Conservation (phyloP, 1,140 invertebrate genomes). For the Coptotermes formosanus region DNA sequence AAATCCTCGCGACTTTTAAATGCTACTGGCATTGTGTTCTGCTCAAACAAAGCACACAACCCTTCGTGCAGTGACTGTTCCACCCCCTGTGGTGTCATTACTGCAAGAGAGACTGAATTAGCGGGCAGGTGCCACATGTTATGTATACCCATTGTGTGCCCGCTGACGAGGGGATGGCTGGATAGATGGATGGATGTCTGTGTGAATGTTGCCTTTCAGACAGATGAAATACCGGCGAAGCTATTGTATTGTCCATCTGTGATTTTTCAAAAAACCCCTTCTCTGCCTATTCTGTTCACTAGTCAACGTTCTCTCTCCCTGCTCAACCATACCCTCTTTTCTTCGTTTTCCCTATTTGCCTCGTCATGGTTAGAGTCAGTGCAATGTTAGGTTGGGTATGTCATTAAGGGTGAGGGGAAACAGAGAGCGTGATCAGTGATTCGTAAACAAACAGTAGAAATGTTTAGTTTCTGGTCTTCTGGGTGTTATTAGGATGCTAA, state of each 20-base stretch:
- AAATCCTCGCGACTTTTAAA: neutral
- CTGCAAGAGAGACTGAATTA: slow-evolving; percentile 1
- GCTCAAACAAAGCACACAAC: neutral
- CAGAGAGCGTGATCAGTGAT: neutral
- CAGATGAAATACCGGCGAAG: slow-evolving; percentile 17
- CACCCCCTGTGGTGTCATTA: slow-evolving; percentile 8
- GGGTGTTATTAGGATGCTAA: no score
- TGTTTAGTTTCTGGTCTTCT: no score
- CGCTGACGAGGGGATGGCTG: neutral
- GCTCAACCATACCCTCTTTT: neutral
- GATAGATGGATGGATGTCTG: no score
- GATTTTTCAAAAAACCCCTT: neutral
- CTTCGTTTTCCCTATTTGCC: neutral
- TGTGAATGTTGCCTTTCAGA: slow-evolving; percentile 12
- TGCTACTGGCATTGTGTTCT: neutral
- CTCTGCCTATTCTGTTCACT: neutral
- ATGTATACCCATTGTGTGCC: neutral
- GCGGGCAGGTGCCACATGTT: slow-evolving; percentile 1
- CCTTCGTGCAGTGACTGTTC: neutral
- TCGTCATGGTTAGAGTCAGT: neutral
- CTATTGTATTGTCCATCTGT: slow-evolving; percentile 16
- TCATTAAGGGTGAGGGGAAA: neutral
- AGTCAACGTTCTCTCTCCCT: neutral
- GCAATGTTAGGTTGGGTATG: neutral
- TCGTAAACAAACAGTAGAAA: neutral